Evolutionary conservation across 2,113 vertebrate genomes (phyloP), one percentile per base, ranked within the genome.

Genomic region (Proteles cristata): DNA sequence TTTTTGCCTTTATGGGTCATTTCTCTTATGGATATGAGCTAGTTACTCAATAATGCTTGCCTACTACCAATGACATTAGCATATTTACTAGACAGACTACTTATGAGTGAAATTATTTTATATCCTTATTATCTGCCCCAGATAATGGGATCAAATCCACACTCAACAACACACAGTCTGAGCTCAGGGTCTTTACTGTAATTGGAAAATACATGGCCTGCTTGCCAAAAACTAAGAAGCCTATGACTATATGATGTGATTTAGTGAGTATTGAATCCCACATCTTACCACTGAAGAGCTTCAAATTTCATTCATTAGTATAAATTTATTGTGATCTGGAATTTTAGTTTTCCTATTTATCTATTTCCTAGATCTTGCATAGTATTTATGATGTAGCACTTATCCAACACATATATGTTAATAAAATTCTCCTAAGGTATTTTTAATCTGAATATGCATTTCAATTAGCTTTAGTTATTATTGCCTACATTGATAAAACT

Each of bases 31-130:
- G 71, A 85, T 66, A 69, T 76, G 96, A 91, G 25, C 25, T 69
- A 69, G 8, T 39, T 83, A 76, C 43, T 93, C 35, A 96, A 33
- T 87, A 92, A 73, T 26, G 45, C 63, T 88, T 92, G 65, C 26
- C 50, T 86, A 53, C 25, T 80, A 95, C 43, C 65, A 93, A 88
- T 65, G 26, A 53, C 73, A 65, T 71, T 86, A 65, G 11, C 86
- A 74, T 92, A 84, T 74, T 94, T 93, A 43, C 25, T 88, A 85
- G 43, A 84, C 69, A 92, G 63, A 95, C 84, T 90, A 25, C 21
- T 93, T 82, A 21, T 61, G 15, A 94, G 17, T 55, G 48, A 91
- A 79, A 73, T 11, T 71, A 87, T 82, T 96, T 88, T 88, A 93
- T 86, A n/a, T n/a, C 28, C 45, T 96, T 95, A 94, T 95, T 81